Evolutionary conservation across 2,113 vertebrate genomes (phyloP), one percentile per base, ranked within the genome.

Genomic region (Tretioscincus oriximinensis): DNA sequence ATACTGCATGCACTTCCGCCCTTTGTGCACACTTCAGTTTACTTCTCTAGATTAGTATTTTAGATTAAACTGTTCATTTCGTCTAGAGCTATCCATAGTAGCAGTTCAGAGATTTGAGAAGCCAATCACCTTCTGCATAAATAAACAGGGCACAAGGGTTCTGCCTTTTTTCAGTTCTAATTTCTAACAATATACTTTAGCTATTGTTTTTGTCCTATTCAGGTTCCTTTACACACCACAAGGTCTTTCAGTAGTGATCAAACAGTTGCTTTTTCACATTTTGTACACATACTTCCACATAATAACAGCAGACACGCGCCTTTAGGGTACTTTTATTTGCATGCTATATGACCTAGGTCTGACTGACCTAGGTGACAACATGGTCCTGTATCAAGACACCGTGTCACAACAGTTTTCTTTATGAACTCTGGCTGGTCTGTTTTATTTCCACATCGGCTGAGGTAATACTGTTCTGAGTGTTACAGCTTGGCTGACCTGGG

Each of bases 381-480:
- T 11, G 35, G 14, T 66, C 28, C 22, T 41, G 22, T 58, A 35
- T 58, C 10, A 75, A 61, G 20, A 67, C 21, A 68, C 31, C 49
- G 18, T 35, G 61, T 82, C 73, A 70, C 41, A 20, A 65, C 54
- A 29, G 9, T 69, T 82, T 61, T 61, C 51, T 70, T 63, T 65
- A 64, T 70, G 54, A 82, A 82, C 54, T 82, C 66, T 76, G 80
- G 66, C 73, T 69, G 49, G 70, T 82, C 66, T 76, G 73, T 69
- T 76, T 76, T 49, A 70, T 82, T 82, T 82, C 73, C 66, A 76
- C 80, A 70, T 70, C 73, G 70, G 73, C 80, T 82, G 73, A 82
- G n/a, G 80, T 82, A 82, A 82, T 63, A 70, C 73, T 22, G 26
- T 29, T 58, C 4, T 12, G 80, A 81, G 54, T 24, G 66, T 82